Conservation (phyloP, 2,113 vertebrate genomes). For the Onychorhynchus coronatus region DNA sequence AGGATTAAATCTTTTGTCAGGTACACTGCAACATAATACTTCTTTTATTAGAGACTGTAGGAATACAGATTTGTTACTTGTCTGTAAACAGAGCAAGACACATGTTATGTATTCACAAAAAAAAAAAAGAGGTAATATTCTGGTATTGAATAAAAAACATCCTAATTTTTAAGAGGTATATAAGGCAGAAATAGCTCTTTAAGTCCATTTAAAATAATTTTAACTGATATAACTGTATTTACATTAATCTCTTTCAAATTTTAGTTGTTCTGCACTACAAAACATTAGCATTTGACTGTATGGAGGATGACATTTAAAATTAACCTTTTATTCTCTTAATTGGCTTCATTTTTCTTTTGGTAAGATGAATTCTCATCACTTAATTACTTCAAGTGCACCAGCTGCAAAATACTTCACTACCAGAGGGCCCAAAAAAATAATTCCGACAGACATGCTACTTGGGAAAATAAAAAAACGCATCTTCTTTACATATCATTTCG, state of each 20-base stretch:
- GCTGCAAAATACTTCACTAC: background rate
- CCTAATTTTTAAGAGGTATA: background rate
- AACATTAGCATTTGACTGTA: background rate
- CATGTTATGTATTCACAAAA: background rate
- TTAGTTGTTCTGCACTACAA: background rate
- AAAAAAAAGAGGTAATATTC: background rate
- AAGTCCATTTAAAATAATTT: background rate
- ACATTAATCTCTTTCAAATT: background rate
- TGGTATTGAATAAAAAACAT: background rate
- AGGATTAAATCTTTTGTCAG: background rate
- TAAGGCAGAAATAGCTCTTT: background rate
- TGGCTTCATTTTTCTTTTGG: background rate
- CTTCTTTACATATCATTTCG: background rate
- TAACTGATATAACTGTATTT: background rate
- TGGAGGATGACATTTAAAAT: background rate
- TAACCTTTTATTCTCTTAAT: background rate
- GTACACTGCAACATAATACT: background rate
- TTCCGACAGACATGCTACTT: background rate
- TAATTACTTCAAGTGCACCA: background rate
- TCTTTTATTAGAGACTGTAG: background rate
- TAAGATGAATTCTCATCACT: background rate
- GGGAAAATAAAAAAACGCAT: background rate
- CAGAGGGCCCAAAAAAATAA: background rate
- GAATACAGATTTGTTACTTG: background rate
- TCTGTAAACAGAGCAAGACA: background rate